Conservation (phyloP, 2,888 invertebrate genomes). For the Patella ulyssiponensis region DNA sequence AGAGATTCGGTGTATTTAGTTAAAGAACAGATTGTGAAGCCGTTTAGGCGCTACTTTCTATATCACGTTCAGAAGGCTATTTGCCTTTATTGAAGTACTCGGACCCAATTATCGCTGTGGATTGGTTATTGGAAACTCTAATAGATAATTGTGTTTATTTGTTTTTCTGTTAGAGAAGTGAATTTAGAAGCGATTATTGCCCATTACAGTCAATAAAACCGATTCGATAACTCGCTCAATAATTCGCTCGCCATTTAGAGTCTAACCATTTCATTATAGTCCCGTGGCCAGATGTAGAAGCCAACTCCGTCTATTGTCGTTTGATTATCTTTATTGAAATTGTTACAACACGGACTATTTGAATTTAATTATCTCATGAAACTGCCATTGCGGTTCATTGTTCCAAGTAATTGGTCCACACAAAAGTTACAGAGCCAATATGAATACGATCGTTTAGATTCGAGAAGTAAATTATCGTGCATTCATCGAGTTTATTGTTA, state of each 20-base stretch:
- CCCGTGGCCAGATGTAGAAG: not conserved
- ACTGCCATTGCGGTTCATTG: slow-evolving; percentile 19
- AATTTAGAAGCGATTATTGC: not conserved
- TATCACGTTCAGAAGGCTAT: no score
- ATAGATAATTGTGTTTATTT: not conserved
- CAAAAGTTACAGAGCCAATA: slow-evolving; percentile 1
- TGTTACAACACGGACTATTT: not conserved
- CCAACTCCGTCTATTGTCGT: not conserved
- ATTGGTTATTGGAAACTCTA: no score
- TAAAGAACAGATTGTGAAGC: not conserved
- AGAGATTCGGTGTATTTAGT: not conserved
- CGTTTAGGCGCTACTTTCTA: no score
- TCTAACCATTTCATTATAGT: not conserved
- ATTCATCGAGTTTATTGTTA: slow-evolving; percentile 19
- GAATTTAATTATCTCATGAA: slow-evolving; percentile 11
- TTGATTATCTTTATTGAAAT: not conserved
- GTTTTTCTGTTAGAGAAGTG: slow-evolving; percentile 1
- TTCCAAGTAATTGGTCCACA: slow-evolving; percentile 19
- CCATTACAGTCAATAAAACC: not conserved
- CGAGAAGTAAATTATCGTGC: slow-evolving; percentile 18
- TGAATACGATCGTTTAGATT: slow-evolving; percentile 22
- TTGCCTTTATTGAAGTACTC: no score
- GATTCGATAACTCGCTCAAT: no score
- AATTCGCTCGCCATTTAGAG: not conserved
- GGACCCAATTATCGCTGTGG: no score